Evolutionary conservation across 2,888 invertebrate species (phyloP).

Genomic region (Allygus modestus): DNA sequence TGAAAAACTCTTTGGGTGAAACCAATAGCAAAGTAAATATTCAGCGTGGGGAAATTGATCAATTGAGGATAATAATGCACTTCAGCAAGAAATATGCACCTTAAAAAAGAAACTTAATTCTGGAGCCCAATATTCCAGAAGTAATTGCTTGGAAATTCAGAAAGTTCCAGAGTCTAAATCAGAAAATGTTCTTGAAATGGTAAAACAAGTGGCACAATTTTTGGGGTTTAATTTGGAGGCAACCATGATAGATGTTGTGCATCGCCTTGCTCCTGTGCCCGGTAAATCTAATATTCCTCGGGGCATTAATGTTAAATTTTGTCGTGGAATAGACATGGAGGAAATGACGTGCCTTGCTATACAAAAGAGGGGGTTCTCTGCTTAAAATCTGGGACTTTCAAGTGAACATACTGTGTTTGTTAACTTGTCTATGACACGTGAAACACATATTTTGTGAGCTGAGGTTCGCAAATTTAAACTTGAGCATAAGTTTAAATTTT

Average conservation of each 20-base stretch:
- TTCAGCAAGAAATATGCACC: neutral
- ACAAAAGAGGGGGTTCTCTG: neutral
- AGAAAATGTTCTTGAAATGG: neutral
- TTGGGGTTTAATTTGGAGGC: neutral
- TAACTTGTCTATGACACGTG: conserved; percentile 3
- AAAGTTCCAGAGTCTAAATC: neutral
- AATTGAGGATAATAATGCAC: neutral
- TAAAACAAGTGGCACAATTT: neutral
- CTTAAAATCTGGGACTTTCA: neutral
- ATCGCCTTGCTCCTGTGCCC: neutral
- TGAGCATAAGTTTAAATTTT: neutral
- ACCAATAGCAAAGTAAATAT: neutral
- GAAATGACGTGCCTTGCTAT: neutral
- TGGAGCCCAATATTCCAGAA: neutral
- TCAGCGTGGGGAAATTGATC: neutral
- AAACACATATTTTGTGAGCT: neutral
- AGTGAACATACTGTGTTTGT: conserved; percentile 1
- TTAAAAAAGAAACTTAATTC: neutral
- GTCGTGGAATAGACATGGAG: conserved; percentile 16
- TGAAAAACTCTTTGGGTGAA: neutral
- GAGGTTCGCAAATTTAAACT: neutral
- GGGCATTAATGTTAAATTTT: neutral
- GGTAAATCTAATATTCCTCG: neutral
- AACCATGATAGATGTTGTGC: conserved; percentile 8
- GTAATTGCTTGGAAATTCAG: neutral